Conservation (phyloP, 2,797 vertebrate species). For the Brachymystax lenok region DNA sequence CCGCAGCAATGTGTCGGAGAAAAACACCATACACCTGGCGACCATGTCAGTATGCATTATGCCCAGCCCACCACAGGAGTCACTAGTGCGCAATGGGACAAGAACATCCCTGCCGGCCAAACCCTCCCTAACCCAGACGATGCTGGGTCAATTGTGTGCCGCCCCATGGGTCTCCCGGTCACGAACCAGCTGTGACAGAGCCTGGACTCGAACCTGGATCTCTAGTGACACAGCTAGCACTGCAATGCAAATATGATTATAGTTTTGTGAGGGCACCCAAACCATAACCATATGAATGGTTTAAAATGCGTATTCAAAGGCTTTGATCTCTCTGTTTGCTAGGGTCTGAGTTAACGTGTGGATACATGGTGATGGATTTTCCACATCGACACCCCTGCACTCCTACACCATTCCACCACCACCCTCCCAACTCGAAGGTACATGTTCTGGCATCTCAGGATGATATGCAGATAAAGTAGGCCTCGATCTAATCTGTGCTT, state of each 20-base stretch:
- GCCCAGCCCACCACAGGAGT: no score
- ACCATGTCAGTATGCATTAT: no score
- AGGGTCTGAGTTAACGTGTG: background rate
- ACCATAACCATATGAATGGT: constrained; percentile 25
- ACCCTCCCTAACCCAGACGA: no score
- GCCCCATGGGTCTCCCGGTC: no score
- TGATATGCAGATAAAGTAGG: background rate
- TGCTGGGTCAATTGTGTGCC: no score
- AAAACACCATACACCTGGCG: no score
- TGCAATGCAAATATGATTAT: background rate
- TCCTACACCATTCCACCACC: background rate
- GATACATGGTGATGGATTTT: constrained; percentile 15
- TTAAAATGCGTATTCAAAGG: constrained; percentile 16
- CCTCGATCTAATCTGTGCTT: background rate
- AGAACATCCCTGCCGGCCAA: no score
- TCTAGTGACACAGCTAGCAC: no score
- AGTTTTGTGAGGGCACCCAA: constrained; percentile 17
- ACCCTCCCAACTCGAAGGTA: background rate
- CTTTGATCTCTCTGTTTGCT: constrained; percentile 15
- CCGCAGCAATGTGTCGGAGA: no score
- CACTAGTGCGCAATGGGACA: no score
- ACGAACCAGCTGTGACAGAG: no score
- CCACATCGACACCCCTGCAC: background rate
- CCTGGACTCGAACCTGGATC: no score
- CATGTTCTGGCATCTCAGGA: constrained; percentile 8